Base-by-base conservation (phyloP, 2,888 invertebrate genomes). In the Theretra japonica region DNA sequence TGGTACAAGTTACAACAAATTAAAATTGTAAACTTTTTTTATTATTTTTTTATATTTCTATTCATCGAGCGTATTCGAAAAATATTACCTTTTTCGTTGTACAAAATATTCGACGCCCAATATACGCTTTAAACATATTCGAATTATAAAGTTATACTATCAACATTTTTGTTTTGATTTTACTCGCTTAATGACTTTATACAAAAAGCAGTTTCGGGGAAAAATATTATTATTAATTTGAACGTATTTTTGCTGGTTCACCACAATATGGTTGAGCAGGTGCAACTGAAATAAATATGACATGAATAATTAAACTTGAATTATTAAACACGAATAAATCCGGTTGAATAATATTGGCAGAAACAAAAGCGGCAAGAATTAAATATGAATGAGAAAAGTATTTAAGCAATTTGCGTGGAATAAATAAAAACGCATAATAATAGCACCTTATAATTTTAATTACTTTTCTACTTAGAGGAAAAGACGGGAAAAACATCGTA, bases 381-480 rank as follows among this genome's bases (percentile, higher is more conserved):
- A 4, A 53, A n/a, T 53, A n/a, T 53, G 0, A n/a, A 41, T 41
- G 41, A 41, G 2, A 53, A 17, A 53, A n/a, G 4, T 6, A n/a
- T 53, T 6, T 4, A 17, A n/a, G n/a, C n/a, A n/a, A 28, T 25
- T 59, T 15, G 25, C 19, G 17, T 1, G 41, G 11, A 30, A 30
- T 28, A 28, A 59, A 59, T 6, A 17, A 59, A 59, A 19, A 19
- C 11, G 25, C 17, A 2, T 28, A 23, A 21, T 57, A 53, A n/a
- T 53, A 53, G 50, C 19, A 19, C 19, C 17, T 53, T 53, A 19
- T 33, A 25, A 19, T 28, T 68, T 28, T 53, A 28, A 53, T 53
- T 33, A 56, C 28, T 8, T 56, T 69, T 69, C 30, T 69, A 65
- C 23, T 30, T 69, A 56, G 8, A 33, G 21, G 15, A 68, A 68